These are phyloP conservation scores for Bombus confusus DNA, from an alignment of 1,140 invertebrate species.

Conservation along the genomic window DNA sequence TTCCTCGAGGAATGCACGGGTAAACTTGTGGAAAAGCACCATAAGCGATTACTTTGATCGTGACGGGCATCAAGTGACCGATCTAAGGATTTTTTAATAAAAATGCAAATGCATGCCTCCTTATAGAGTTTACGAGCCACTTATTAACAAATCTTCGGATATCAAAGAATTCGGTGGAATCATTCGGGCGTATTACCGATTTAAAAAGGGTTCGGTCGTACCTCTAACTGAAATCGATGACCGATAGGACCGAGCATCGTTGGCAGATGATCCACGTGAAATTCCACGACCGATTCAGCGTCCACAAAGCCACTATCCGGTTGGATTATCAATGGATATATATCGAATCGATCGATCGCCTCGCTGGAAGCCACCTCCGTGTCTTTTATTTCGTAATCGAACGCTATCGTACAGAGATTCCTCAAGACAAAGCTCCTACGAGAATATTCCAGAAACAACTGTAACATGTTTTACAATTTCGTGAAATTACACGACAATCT, in stretches of 20 bases:
- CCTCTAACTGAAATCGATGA: constrained; percentile 58
- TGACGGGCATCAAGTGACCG: constrained; percentile 69
- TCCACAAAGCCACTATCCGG: constrained; percentile 66
- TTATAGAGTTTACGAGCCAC: no score
- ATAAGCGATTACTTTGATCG: constrained; percentile 73
- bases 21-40: constrained; percentile 78
- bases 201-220: background rate
- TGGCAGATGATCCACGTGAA: constrained; percentile 62
- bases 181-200: background rate
- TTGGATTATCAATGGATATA: constrained; percentile 64
- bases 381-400: constrained; percentile 56
- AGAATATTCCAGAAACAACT: constrained; percentile 65
- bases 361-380: background rate
- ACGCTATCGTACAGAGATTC: constrained; percentile 59
- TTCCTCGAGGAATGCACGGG: constrained; percentile 66
- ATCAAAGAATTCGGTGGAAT: background rate
- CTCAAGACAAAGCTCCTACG: constrained; percentile 29
- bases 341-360: background rate
- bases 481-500: no score
- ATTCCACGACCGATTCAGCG: constrained; percentile 58
- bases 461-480: background rate
- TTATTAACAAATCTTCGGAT: no score
- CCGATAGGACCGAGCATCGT: constrained; percentile 70
- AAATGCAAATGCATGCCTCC: no score
- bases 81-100: constrained; percentile 56